phyloP scores from a whole-genome alignment of 1,140 invertebrate genomes.

The Colletes latitarsis region DNA sequence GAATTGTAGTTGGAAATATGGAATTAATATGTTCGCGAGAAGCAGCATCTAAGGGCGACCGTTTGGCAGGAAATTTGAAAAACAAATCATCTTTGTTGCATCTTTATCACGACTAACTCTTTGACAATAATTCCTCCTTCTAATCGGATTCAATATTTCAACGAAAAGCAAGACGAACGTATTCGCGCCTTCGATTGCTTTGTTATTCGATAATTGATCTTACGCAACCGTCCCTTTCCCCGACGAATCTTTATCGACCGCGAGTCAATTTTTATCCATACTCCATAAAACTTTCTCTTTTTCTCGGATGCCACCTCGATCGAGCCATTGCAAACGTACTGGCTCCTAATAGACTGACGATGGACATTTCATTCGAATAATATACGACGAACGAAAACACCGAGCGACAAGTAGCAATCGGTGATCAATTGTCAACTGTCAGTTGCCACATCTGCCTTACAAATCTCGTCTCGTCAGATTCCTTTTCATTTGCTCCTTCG shows the following conservation, averaged over 20 bases:
- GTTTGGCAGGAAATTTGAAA: background rate
- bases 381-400: too few relatives aligned
- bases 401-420: too few relatives aligned
- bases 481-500: too few relatives aligned
- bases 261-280: background rate
- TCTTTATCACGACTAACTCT: too few relatives aligned
- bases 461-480: too few relatives aligned
- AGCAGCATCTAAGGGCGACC: too few relatives aligned
- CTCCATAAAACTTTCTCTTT: background rate
- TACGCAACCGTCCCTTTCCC: conserved; percentile 8
- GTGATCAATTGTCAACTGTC: too few relatives aligned
- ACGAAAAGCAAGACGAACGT: background rate
- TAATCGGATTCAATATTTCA: background rate
- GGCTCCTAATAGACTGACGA: background rate
- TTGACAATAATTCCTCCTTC: background rate
- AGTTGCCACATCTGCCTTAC: too few relatives aligned
- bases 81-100: too few relatives aligned
- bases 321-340: background rate
- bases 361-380: too few relatives aligned
- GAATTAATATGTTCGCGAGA: too few relatives aligned
- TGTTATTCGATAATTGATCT: conserved; percentile 28
- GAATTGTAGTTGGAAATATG: too few relatives aligned
- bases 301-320: background rate
- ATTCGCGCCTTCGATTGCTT: background rate
- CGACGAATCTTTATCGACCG: conserved; percentile 36